Conservation (phyloP, 1,140 invertebrate species). For the Metopolophium dirhodum region DNA sequence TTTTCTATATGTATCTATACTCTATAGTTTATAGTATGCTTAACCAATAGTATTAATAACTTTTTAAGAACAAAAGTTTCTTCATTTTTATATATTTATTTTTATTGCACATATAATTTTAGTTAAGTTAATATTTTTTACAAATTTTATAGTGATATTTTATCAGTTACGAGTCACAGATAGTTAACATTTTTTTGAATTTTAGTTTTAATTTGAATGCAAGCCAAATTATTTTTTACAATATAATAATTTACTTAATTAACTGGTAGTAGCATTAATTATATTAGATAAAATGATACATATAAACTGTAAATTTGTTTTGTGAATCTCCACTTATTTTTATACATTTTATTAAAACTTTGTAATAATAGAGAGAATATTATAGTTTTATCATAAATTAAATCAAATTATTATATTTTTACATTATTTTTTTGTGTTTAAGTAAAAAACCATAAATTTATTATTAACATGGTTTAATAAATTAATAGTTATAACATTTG, state of each 20-base stretch:
- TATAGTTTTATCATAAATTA: not conserved
- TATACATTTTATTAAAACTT: not conserved
- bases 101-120: not conserved
- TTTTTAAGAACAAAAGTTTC: not conserved
- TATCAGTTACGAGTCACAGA: not conserved
- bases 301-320: not conserved
- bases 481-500: not conserved
- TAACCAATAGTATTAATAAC: not conserved
- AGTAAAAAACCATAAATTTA: not conserved
- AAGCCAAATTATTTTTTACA: not conserved
- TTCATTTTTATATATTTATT: not conserved
- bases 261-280: not conserved
- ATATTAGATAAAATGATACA: not conserved
- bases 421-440: not conserved
- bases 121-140: constrained; percentile 1
- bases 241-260: not conserved
- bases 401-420: not conserved
- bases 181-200: not conserved
- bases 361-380: not conserved
- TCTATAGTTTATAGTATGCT: not conserved
- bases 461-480: not conserved
- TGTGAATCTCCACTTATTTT: not conserved
- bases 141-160: not conserved
- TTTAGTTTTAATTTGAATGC: not conserved
- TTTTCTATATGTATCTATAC: not conserved